Evolutionary conservation across 2,797 vertebrate genomes (phyloP).

Genomic region (Sebastes hubbsi): DNA sequence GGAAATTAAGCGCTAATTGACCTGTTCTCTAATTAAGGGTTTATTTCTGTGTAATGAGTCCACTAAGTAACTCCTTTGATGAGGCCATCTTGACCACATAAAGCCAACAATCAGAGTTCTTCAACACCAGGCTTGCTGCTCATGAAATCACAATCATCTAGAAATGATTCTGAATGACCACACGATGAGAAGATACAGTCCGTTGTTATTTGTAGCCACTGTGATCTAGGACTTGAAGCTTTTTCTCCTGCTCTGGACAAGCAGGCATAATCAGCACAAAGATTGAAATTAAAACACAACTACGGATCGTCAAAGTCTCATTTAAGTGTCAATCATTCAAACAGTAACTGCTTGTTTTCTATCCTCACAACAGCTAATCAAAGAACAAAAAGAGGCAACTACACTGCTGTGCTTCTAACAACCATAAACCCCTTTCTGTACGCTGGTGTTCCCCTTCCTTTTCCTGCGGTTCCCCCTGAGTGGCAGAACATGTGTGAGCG

Average conservation of each 20-base stretch:
- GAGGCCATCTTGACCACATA: constrained; percentile 35
- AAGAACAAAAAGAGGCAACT: background rate
- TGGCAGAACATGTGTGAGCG: constrained; percentile 71
- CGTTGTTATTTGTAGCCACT: background rate
- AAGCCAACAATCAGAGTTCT: constrained; percentile 15
- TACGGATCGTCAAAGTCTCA: background rate
- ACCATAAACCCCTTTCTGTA: background rate
- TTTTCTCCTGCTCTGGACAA: background rate
- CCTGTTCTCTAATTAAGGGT: constrained; percentile 38
- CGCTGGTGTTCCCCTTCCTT: background rate
- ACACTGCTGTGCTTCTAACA: background rate
- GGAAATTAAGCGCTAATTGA: constrained; percentile 49
- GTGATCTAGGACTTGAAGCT: background rate
- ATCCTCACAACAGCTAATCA: background rate
- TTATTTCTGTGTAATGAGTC: constrained; percentile 43
- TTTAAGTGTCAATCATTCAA: background rate
- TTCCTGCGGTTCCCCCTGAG: constrained; percentile 35
- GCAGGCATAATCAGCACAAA: background rate
- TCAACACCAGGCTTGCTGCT: constrained; percentile 5
- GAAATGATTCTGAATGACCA: background rate
- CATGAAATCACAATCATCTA: constrained; percentile 6
- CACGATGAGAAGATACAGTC: background rate
- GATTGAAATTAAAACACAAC: background rate
- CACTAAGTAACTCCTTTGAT: constrained; percentile 21
- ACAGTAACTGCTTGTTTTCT: background rate